A percentile compares a stretch with the other conserved stretches of the same genome.
Evolutionary conservation across 1,140 invertebrate genomes (phyloP).

Genomic region (Bombus waltoni): DNA sequence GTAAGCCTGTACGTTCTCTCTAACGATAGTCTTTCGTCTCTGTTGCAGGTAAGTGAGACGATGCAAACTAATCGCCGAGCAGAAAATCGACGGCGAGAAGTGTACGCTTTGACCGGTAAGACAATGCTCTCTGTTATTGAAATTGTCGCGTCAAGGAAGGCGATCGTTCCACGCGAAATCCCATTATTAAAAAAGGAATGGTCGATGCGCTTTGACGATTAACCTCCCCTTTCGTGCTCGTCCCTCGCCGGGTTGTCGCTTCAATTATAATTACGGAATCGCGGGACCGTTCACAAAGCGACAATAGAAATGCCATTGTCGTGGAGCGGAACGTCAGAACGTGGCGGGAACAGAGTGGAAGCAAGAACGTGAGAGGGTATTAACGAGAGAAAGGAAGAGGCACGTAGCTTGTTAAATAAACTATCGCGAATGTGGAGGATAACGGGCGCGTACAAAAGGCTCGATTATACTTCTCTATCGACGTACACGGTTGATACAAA

Average conservation of each 20-base stretch:
- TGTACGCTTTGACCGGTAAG: not conserved
- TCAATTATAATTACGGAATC: conserved; percentile 50
- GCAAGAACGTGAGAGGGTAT: not conserved
- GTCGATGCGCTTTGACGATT: conserved; percentile 32
- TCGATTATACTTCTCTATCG: conserved; percentile 25
- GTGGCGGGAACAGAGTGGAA: not conserved
- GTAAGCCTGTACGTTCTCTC: no score
- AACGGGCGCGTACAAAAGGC: conserved; percentile 15
- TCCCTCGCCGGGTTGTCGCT: conserved; percentile 8
- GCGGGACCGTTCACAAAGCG: conserved; percentile 33
- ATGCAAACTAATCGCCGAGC: not conserved
- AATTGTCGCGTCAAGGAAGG: not conserved
- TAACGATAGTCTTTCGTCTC: not conserved
- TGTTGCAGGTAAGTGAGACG: conserved; percentile 46
- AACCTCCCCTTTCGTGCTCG: conserved; percentile 7
- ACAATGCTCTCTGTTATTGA: not conserved
- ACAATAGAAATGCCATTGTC: conserved; percentile 44
- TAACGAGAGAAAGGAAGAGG: conserved; percentile 4
- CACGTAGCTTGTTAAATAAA: conserved; percentile 49
- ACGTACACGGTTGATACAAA: not conserved
- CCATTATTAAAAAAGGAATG: conserved; percentile 5
- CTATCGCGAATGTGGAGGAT: conserved; percentile 9
- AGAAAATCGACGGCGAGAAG: not conserved
- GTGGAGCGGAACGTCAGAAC: not conserved
- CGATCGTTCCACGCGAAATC: conserved; percentile 11